phyloP scores from a whole-genome alignment of 2,797 vertebrate genomes.

The Mormyrus hasselquistii region DNA sequence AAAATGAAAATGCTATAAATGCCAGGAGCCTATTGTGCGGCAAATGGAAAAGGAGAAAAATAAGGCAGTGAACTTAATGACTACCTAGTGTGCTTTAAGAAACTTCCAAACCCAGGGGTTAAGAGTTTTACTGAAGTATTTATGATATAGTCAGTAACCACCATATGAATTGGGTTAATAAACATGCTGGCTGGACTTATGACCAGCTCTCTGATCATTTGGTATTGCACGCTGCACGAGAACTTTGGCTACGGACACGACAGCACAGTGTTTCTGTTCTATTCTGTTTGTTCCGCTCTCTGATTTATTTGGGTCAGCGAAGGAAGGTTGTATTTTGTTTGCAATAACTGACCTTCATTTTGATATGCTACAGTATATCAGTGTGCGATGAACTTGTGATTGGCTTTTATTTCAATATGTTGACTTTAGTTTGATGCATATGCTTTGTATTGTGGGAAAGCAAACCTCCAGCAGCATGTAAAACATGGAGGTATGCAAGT shows the following conservation, averaged over 20 bases:
- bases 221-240: background rate
- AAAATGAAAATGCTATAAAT: slow-evolving; percentile 4
- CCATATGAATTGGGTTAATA: background rate
- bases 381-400: background rate
- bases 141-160: background rate
- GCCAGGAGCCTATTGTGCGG: background rate
- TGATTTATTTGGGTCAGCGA: background rate
- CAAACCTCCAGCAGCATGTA: background rate
- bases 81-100: background rate
- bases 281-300: background rate
- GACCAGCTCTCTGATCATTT: background rate
- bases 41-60: background rate
- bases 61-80: background rate
- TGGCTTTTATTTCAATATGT: background rate
- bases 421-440: background rate
- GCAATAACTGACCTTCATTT: background rate
- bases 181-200: background rate
- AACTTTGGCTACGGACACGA: background rate
- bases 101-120: background rate
- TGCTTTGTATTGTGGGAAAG: background rate
- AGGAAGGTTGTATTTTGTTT: background rate
- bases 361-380: background rate
- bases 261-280: too few species aligned
- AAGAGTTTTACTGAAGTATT: background rate
- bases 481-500: background rate